Base-by-base conservation (phyloP, 2,113 vertebrate species). In the Coptodon rendalli region DNA sequence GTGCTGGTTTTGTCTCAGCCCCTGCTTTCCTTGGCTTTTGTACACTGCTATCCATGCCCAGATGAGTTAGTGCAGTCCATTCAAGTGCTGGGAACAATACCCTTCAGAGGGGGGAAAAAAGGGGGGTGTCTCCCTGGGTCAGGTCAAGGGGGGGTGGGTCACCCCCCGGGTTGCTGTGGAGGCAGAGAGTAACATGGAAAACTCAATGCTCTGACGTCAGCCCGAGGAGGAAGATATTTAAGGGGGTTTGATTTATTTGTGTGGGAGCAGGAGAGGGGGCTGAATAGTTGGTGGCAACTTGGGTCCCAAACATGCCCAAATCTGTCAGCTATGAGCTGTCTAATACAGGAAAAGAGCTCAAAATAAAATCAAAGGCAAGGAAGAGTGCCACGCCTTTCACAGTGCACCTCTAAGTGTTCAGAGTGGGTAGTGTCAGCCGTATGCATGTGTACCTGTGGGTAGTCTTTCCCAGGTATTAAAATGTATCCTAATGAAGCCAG, bases 71-170 rank as follows among this genome's bases (percentile, higher is more conserved):
- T 89, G 89, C 88, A 88, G 91, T 93, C 94, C 94, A 95, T 97
- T 97, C 94, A 96, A 94, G 94, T 92, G 94, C 92, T 80, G 43
- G 93, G 93, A 95, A 96, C 95, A 97, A 96, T 95, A 83, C 87
- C 92, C 83, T 59, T 1, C 31, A 68, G 6, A 85, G 93, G 92
- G 94, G 90, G 87, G 86, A 2, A 80, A 12, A 52, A 14, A 1
- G 27, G 27, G 86, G 94, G 94, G 91, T 38, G 31, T 38, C 61
- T 38, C 34, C 17, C 12, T 7, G 34, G 61, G 17, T 38, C 34
- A 38, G 34, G 61, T 66, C 17, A 38, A 38, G 31, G 93, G 95
- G 83, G 83, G 89, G 93, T 85, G 91, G 54, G 71, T 84, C 84
- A 83, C 84, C 86, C 54, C 61, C 89, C 83, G 48, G 90, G 95